A percentile compares a stretch with the other conserved stretches of the same genome.
These are phyloP conservation scores for Acanthochromis polyacanthus DNA, from an alignment of 2,113 vertebrate genomes.

Conservation along the genomic window DNA sequence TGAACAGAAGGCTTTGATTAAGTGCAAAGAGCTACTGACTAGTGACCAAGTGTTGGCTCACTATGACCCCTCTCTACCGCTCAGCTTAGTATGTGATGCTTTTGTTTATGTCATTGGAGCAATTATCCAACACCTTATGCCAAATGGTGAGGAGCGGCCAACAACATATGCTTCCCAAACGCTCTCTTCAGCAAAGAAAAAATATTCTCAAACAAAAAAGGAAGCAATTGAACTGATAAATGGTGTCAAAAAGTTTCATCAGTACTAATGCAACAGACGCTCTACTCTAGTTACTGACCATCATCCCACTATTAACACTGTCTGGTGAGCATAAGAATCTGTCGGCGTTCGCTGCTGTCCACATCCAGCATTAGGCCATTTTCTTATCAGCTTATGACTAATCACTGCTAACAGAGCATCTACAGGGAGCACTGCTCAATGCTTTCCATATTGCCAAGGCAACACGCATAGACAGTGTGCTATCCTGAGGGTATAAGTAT, in stretches of 20 bases:
- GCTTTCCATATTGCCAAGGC: not conserved
- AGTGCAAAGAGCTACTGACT: not conserved
- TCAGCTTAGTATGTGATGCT: conserved; percentile 30
- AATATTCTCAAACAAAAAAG: conserved; percentile 29
- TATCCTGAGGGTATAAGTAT: too few relatives aligned
- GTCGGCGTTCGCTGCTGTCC: conserved; percentile 12
- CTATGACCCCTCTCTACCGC: conserved; percentile 8
- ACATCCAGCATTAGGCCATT: conserved; percentile 15
- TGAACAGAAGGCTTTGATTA: not conserved
- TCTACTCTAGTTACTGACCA: conserved; percentile 22
- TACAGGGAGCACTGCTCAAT: not conserved
- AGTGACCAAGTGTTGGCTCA: not conserved
- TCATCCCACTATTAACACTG: not conserved
- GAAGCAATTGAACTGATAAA: conserved; percentile 23
- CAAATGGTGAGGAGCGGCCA: not conserved
- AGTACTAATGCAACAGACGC: conserved; percentile 19
- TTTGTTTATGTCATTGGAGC: conserved; percentile 27
- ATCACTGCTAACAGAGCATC: not conserved
- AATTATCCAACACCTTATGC: conserved; percentile 29
- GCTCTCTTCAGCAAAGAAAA: not conserved
- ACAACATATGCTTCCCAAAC: not conserved
- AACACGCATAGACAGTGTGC: not conserved
- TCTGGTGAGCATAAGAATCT: conserved; percentile 23
- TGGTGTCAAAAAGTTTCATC: conserved; percentile 19
- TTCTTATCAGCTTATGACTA: conserved; percentile 28